A percentile compares a stretch with the other conserved stretches of the same genome.
phyloP scores from a whole-genome alignment of 23 tunicate genomes.

The Trididemnum miniatum region DNA sequence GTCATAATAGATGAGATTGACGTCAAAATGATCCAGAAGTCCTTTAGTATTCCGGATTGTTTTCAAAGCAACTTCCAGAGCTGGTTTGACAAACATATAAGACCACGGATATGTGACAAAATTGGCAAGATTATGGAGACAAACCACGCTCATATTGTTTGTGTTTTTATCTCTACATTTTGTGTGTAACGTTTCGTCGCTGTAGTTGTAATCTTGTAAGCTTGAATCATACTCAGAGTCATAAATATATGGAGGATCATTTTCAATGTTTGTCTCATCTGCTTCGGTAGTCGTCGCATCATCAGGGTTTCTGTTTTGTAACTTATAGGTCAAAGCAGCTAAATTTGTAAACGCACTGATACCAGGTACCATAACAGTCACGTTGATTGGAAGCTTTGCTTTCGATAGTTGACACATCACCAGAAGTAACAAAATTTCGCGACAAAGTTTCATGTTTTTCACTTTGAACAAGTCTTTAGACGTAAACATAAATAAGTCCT shows the following conservation, averaged over 20 bases:
- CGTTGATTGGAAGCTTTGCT: too few species aligned
- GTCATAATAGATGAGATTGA: constrained; percentile 55
- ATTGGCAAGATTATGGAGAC: neutral
- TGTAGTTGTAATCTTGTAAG: neutral
- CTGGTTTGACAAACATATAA: constrained; percentile 62
- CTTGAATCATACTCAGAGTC: neutral
- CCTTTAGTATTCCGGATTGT: constrained; percentile 38
- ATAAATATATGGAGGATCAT: neutral
- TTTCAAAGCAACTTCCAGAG: constrained; percentile 66
- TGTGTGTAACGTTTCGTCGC: neutral
- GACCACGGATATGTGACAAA: constrained; percentile 72
- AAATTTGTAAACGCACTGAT: neutral
- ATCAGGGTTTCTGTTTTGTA: neutral
- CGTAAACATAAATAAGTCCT: too few species aligned
- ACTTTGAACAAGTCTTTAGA: too few species aligned
- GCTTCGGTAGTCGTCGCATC: neutral
- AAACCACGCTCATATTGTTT: neutral
- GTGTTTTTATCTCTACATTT: neutral
- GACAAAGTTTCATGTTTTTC: too few species aligned
- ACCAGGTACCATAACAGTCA: constrained; percentile 13
- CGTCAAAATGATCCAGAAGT: constrained; percentile 37
- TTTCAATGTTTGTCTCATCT: neutral
- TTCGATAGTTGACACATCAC: too few species aligned
- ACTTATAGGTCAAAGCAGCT: neutral
- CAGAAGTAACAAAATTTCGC: too few species aligned